Evolutionary conservation across 2,113 vertebrate species (phyloP).

Genomic region (Stegastes partitus): DNA sequence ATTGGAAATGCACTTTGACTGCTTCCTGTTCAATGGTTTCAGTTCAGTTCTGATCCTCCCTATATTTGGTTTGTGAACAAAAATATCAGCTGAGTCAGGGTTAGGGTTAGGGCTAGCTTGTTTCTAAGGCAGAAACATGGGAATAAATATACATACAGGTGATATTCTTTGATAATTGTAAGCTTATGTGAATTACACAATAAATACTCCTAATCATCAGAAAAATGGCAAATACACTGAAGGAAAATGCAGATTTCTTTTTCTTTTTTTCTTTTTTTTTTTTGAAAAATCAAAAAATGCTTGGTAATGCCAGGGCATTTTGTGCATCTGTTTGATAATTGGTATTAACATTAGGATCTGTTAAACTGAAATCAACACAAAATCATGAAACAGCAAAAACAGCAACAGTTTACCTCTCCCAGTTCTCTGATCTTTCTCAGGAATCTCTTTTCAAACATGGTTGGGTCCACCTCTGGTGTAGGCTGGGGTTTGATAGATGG

Average conservation of each 20-base stretch:
- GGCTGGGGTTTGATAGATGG: constrained; percentile 83
- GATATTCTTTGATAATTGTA: neutral
- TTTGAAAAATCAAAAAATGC: too few species aligned
- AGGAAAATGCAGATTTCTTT: too few species aligned
- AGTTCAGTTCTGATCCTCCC: neutral
- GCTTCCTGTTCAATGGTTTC: neutral
- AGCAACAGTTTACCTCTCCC: constrained; percentile 89
- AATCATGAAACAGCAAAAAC: neutral
- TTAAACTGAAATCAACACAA: neutral
- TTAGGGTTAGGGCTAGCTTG: too few species aligned
- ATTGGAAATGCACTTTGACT: neutral
- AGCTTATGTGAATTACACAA: too few species aligned
- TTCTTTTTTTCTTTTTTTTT: too few species aligned
- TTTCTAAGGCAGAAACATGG: neutral
- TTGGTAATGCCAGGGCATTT: too few species aligned
- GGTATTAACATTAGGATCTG: neutral
- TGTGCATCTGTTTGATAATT: too few species aligned
- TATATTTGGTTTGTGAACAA: neutral
- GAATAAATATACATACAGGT: neutral
- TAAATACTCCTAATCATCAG: too few species aligned
- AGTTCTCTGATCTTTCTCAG: constrained; percentile 91
- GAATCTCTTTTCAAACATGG: constrained; percentile 95
- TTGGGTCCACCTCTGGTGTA: constrained; percentile 90
- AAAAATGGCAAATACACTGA: too few species aligned
- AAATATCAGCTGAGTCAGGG: neutral